A percentile compares a stretch with the other conserved stretches of the same genome.
These are phyloP conservation scores for Cladopsammia gracilis DNA, from an alignment of 64 coral and sea anemone species.

Conservation along the genomic window DNA sequence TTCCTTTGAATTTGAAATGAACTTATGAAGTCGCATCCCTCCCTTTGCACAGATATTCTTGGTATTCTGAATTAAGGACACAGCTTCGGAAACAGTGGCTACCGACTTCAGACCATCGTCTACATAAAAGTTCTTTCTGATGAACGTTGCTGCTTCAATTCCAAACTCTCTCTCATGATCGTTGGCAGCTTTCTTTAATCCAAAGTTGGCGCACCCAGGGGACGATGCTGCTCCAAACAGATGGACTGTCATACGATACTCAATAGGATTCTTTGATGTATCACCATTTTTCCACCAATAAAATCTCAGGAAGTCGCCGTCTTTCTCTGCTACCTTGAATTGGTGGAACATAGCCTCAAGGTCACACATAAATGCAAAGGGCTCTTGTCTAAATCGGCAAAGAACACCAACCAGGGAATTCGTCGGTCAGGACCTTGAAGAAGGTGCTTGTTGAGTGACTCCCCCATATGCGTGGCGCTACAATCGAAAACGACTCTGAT, in stretches of 20 bases:
- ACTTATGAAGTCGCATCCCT: constrained; percentile 12
- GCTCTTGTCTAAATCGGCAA: neutral
- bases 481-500: constrained; percentile 22
- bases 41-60: neutral
- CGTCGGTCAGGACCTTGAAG: constrained; percentile 12
- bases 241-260: constrained; percentile 15
- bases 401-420: constrained; percentile 7
- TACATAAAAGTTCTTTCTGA: neutral
- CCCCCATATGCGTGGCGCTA: neutral
- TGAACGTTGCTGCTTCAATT: neutral
- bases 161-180: neutral
- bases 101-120: constrained; percentile 17
- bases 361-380: neutral
- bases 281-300: neutral
- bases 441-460: constrained; percentile 34
- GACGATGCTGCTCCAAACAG: constrained; percentile 4
- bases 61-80: neutral
- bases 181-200: neutral
- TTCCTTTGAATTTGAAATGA: neutral
- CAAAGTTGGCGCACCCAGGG: neutral
- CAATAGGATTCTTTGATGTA: neutral
- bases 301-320: neutral
- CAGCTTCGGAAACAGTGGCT: neutral
- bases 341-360: constrained; percentile 26
- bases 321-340: neutral